These are phyloP conservation scores for Sclerodermus sp. DNA, from an alignment of 2,888 invertebrate genomes.

Conservation along the genomic window DNA sequence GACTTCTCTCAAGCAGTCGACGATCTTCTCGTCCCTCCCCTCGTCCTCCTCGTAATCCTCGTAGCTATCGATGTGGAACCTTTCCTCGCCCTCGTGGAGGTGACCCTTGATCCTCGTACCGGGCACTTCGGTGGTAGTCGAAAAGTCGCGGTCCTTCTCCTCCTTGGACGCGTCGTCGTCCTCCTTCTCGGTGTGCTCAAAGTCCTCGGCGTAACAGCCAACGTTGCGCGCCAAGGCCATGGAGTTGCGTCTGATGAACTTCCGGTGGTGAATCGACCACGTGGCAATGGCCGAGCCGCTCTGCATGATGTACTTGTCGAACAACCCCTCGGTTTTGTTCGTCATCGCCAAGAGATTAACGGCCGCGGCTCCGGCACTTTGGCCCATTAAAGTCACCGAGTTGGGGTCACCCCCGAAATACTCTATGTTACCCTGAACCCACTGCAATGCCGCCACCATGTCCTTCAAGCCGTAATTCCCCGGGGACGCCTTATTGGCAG, in stretches of 20 bases:
- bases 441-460: conserved; percentile 37
- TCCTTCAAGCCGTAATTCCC: conserved; percentile 52
- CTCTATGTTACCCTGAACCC: conserved; percentile 45
- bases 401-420: conserved; percentile 42
- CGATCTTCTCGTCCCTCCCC: conserved; percentile 15
- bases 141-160: no score
- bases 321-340: conserved; percentile 43
- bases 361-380: conserved; percentile 36
- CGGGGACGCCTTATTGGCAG: conserved; percentile 36
- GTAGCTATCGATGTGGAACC: neutral
- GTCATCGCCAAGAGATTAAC: conserved; percentile 38
- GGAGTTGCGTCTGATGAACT: conserved; percentile 26
- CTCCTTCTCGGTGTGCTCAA: no score
- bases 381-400: conserved; percentile 43
- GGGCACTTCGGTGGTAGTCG: neutral
- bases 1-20: conserved; percentile 30
- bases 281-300: conserved; percentile 32
- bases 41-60: conserved; percentile 3
- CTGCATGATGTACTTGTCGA: conserved; percentile 41
- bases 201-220: conserved; percentile 24
- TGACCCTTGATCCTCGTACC: neutral
- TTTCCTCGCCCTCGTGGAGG: neutral
- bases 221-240: conserved; percentile 27
- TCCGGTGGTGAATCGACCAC: conserved; percentile 26
- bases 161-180: no score